These are phyloP conservation scores for Stigmatopora nigra DNA, from an alignment of 2,113 vertebrate species.

Conservation along the genomic window DNA sequence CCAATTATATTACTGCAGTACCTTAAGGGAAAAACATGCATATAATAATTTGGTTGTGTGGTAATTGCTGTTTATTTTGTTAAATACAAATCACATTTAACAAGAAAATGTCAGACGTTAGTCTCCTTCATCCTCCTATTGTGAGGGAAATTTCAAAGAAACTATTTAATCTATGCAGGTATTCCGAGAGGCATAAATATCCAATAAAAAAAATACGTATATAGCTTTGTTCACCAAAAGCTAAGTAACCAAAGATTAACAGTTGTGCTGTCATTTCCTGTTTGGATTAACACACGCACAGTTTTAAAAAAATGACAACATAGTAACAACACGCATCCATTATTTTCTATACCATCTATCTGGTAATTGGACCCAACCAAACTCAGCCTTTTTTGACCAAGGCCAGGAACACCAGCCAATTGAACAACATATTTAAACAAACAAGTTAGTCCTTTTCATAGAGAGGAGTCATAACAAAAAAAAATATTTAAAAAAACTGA, in stretches of 20 bases:
- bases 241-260: constrained; percentile 45
- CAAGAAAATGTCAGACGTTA: constrained; percentile 55
- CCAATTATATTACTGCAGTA: no score
- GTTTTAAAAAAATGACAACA: not conserved
- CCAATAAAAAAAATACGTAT: not conserved
- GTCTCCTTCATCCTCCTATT: constrained; percentile 30
- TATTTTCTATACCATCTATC: not conserved
- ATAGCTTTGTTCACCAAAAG: no score
- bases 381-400: not conserved
- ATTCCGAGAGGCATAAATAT: constrained; percentile 37
- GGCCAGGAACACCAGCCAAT: not conserved
- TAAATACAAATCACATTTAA: constrained; percentile 66
- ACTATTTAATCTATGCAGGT: constrained; percentile 25
- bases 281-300: constrained; percentile 43
- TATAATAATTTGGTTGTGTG: not conserved
- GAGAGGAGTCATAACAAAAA: not conserved
- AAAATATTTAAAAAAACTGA: no score
- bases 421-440: not conserved
- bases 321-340: not conserved
- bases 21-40: no score
- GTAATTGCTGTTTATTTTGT: constrained; percentile 57
- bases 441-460: constrained; percentile 3
- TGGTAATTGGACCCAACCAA: not conserved
- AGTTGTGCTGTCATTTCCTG: constrained; percentile 52
- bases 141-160: constrained; percentile 33